These are phyloP conservation scores for Camponotus fellah DNA, from an alignment of 2,888 invertebrate genomes.

Conservation along the genomic window DNA sequence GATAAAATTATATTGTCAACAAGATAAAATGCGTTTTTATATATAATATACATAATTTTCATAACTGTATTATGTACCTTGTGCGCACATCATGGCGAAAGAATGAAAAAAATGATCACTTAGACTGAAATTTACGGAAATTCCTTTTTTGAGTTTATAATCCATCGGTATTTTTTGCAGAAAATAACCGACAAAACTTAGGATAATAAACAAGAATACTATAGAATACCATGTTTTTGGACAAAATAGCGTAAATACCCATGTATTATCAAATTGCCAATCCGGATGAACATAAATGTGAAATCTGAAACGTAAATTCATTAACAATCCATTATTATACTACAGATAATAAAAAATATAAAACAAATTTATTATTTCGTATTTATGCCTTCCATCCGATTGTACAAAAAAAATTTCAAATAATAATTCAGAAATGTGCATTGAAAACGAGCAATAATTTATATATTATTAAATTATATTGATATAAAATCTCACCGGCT, in stretches of 20 bases:
- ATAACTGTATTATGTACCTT: slow-evolving; percentile 58
- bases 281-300: slow-evolving; percentile 55
- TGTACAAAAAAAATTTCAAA: not conserved
- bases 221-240: slow-evolving; percentile 36
- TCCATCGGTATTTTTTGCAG: slow-evolving; percentile 51
- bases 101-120: slow-evolving; percentile 72
- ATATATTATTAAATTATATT: not conserved
- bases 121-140: slow-evolving; percentile 37
- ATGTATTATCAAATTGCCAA: slow-evolving; percentile 52
- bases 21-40: not conserved
- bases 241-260: slow-evolving; percentile 59
- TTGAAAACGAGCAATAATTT: not conserved
- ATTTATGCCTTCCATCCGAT: not conserved
- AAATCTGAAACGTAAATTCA: slow-evolving; percentile 48
- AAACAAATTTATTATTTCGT: not conserved
- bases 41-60: not conserved
- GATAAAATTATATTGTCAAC: not conserved
- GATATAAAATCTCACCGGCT: not conserved
- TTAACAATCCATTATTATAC: not conserved
- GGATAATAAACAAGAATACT: slow-evolving; percentile 19
- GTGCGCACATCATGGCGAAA: slow-evolving; percentile 64
- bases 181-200: slow-evolving; percentile 55
- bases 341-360: not conserved
- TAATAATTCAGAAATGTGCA: not conserved
- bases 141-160: not conserved